A percentile compares a stretch with the other conserved stretches of the same genome.
phyloP scores from a whole-genome alignment of 2,888 invertebrate species.

The Mylabris sibirica region DNA sequence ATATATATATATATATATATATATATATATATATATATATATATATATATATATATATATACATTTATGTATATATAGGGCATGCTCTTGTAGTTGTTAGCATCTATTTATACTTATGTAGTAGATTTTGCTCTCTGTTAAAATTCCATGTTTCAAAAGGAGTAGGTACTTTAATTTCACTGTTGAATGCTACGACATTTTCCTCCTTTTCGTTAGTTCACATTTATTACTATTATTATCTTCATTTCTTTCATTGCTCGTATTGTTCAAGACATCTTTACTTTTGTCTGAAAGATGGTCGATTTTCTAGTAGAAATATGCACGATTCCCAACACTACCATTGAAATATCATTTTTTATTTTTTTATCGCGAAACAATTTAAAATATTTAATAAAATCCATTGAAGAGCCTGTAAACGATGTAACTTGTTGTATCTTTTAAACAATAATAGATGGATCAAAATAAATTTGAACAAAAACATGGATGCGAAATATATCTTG shows the following conservation, averaged over 20 bases:
- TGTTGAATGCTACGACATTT: background rate
- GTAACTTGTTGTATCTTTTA: background rate
- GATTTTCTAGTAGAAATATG: too few species aligned
- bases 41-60: background rate
- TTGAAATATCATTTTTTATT: too few species aligned
- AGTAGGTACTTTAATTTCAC: background rate
- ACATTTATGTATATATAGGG: background rate
- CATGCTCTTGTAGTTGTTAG: too few species aligned
- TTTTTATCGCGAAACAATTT: background rate
- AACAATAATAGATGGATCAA: too few species aligned
- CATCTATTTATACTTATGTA: background rate
- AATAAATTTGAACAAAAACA: too few species aligned
- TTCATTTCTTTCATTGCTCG: background rate
- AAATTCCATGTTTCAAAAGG: background rate
- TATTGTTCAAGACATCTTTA: background rate
- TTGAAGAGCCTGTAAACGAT: background rate
- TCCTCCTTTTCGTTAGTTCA: background rate
- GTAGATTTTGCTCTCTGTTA: slow-evolving; percentile 6
- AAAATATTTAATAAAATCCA: background rate
- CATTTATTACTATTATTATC: too few species aligned
- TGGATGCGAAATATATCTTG: too few species aligned
- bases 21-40: background rate
- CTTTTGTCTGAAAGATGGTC: background rate
- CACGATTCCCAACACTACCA: too few species aligned
- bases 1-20: background rate